Conservation (phyloP, 1,140 invertebrate genomes). For the Calliopsis andreniformis region DNA sequence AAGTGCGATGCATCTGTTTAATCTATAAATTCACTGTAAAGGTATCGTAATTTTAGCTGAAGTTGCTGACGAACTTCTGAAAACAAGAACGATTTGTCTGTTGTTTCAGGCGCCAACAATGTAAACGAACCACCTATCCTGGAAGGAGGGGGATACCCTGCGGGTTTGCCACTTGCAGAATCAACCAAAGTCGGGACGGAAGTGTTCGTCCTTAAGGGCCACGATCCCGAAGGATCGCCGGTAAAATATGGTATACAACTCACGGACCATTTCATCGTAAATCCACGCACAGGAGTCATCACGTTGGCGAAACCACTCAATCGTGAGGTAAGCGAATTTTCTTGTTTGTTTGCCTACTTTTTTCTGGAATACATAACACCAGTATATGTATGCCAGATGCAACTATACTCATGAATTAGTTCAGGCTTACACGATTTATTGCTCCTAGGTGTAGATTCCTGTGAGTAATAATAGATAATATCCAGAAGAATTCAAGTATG, state of each 20-base stretch:
- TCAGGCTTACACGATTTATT: too few species aligned
- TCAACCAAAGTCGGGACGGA: slow-evolving; percentile 88
- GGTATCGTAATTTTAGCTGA: too few species aligned
- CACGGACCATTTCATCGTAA: slow-evolving; percentile 90
- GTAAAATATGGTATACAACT: slow-evolving; percentile 89
- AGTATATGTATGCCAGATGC: too few species aligned
- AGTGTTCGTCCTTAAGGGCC: slow-evolving; percentile 89
- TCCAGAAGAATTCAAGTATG: too few species aligned
- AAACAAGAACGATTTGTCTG: slow-evolving; percentile 46
- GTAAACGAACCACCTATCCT: slow-evolving; percentile 80
- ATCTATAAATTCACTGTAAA: neutral
- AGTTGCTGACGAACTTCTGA: slow-evolving; percentile 13
- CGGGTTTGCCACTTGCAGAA: slow-evolving; percentile 86
- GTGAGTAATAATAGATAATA: too few species aligned
- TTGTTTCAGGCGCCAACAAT: slow-evolving; percentile 77
- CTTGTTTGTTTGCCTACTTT: neutral
- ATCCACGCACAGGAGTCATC: slow-evolving; percentile 89
- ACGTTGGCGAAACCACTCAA: slow-evolving; percentile 89
- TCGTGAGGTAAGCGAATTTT: slow-evolving; percentile 86
- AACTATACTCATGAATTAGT: too few species aligned
- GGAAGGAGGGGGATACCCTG: slow-evolving; percentile 73
- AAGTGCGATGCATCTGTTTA: neutral
- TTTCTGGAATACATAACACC: too few species aligned
- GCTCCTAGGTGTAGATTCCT: too few species aligned
- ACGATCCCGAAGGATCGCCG: slow-evolving; percentile 89